Evolutionary conservation across 2,888 invertebrate species (phyloP), one percentile per base, ranked within the genome.

Genomic region (Cephus rjabovi): DNA sequence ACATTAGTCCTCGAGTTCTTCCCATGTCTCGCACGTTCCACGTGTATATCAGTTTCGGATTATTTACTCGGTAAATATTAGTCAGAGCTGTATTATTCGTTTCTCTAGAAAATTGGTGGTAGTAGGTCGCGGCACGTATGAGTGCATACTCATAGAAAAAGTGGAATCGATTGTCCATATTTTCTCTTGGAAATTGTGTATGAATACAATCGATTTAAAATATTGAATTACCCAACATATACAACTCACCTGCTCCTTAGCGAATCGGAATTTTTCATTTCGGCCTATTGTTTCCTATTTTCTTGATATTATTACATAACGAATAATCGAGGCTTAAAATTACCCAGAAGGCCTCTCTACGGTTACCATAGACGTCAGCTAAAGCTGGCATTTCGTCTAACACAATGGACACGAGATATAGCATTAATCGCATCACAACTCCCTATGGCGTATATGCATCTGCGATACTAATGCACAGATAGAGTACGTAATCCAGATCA

Each of bases 381-480:
- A 82, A 83, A 83, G 83, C 85, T 82, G 81, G 84, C 86, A 86
- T 86, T 85, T 85, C 84, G 84, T 85, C 84, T 83, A 78, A 82
- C 81, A 85, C 84, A 85, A 85, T 85, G 82, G 82, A 84, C 81
- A 82, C 82, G 83, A 84, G 81, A 84, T 86, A 87, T 86, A 88
- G 87, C 87, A 85, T 85, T 87, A 88, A 87, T 87, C 87, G 86
- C 86, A 87, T 88, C 85, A 87, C 83, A 85, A 84, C 84, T 81
- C 84, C 82, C 82, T 81, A 76, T 74, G 82, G 79, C 77, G 77
- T 79, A 82, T 81, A 76, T 83, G 80, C 77, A 83, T 79, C 75
- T 76, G 76, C 78, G 79, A 80, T 76, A 79, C 76, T 74, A 68
- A 75, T 81, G 76, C 79, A 71, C 80, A 74, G 79, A 81, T 76